Evolutionary conservation across 2,797 vertebrate genomes (phyloP).

Genomic region (Sebastes miniatus): DNA sequence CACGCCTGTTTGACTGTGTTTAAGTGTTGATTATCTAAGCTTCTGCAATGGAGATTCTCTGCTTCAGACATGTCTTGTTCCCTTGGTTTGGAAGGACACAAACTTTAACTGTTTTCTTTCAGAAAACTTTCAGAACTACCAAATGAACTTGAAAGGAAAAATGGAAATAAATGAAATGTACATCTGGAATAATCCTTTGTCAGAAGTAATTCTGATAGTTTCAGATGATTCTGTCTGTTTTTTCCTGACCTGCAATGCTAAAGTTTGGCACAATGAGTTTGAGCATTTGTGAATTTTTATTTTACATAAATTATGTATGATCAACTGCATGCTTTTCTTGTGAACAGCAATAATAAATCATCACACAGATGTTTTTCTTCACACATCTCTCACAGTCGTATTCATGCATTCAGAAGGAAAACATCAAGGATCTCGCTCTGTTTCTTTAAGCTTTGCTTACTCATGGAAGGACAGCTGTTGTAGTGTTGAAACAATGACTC

Average conservation of each 20-base stretch:
- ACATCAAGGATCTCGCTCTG: not conserved
- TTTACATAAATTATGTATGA: not conserved
- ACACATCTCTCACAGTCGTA: not conserved
- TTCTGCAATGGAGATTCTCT: too few species aligned
- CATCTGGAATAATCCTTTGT: not conserved
- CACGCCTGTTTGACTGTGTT: too few species aligned
- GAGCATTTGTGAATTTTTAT: not conserved
- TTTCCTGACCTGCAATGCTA: not conserved
- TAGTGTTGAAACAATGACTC: not conserved
- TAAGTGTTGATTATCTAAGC: too few species aligned
- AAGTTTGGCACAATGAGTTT: not conserved
- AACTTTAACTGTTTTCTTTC: too few species aligned
- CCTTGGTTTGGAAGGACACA: too few species aligned
- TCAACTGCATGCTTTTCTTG: not conserved
- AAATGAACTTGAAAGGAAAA: too few species aligned
- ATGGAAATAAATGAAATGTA: too few species aligned
- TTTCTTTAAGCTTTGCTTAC: not conserved
- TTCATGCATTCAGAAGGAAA: not conserved
- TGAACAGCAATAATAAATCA: not conserved
- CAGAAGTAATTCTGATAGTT: not conserved
- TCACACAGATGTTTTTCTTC: not conserved
- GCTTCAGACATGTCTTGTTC: too few species aligned
- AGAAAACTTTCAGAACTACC: too few species aligned
- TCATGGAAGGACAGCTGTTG: not conserved
- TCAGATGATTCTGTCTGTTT: not conserved